These are phyloP conservation scores for Augochlora pura DNA, from an alignment of 1,140 invertebrate species.

Conservation along the genomic window DNA sequence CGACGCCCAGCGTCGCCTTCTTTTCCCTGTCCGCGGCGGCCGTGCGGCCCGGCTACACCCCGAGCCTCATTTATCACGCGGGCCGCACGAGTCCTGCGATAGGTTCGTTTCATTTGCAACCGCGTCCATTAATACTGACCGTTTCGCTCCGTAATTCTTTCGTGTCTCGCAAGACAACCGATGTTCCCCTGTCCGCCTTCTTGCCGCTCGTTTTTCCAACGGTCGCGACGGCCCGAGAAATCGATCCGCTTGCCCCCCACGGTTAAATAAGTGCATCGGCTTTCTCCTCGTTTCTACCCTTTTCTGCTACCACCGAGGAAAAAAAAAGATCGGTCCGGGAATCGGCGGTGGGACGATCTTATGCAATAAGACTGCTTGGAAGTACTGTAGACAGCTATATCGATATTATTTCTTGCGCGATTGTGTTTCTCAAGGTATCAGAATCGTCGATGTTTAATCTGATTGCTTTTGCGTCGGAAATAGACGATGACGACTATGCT, in stretches of 20 bases:
- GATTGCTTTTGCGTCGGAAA: too few relatives aligned
- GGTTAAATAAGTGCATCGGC: conserved; percentile 18
- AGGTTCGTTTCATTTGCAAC: conserved; percentile 60
- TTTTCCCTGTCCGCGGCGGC: conserved; percentile 19
- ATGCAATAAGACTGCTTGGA: too few relatives aligned
- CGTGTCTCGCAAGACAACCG: conserved; percentile 31
- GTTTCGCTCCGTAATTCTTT: conserved; percentile 27
- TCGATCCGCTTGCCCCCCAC: neutral
- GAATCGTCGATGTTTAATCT: too few relatives aligned
- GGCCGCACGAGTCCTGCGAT: conserved; percentile 43
- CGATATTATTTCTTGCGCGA: too few relatives aligned
- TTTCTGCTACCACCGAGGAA: too few relatives aligned
- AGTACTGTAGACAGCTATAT: too few relatives aligned
- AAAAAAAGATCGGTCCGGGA: too few relatives aligned
- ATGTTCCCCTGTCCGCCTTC: conserved; percentile 1
- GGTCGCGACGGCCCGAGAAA: neutral
- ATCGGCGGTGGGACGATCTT: too few relatives aligned
- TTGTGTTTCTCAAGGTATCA: too few relatives aligned
- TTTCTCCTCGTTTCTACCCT: neutral
- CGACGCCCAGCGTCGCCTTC: conserved; percentile 11
- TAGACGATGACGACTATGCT: too few relatives aligned
- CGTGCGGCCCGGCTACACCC: too few relatives aligned
- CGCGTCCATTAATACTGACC: conserved; percentile 52
- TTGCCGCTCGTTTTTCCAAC: conserved; percentile 6
- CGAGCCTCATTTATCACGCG: conserved; percentile 44